Conservation (phyloP, 2,113 vertebrate genomes). For the Mugil cephalus region DNA sequence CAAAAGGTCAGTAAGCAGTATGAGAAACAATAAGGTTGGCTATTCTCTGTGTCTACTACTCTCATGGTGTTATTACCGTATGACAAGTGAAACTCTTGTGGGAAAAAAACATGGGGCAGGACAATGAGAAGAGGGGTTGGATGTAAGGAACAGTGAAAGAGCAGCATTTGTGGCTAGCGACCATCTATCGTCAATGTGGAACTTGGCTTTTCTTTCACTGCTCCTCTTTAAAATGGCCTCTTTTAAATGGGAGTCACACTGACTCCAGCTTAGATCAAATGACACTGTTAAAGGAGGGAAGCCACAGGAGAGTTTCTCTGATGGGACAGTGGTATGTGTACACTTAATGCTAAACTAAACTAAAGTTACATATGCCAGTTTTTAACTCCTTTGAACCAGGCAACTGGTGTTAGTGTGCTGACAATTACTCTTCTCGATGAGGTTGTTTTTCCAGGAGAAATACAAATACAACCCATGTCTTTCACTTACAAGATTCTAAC, state of each 20-base stretch:
- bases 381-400: neutral
- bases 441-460: conserved; percentile 1
- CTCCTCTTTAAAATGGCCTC: conserved; percentile 60
- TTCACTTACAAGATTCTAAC: conserved; percentile 16
- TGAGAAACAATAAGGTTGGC: conserved; percentile 20
- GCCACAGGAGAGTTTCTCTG: conserved; percentile 43
- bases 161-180: conserved; percentile 23
- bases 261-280: conserved; percentile 68
- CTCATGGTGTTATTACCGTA: conserved; percentile 4
- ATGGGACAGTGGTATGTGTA: conserved; percentile 13
- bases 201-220: conserved; percentile 71
- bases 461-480: neutral
- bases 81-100: conserved; percentile 1
- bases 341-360: neutral
- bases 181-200: conserved; percentile 63
- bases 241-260: conserved; percentile 68
- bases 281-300: conserved; percentile 63
- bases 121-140: conserved; percentile 6
- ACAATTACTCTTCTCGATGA: neutral
- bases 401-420: neutral
- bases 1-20: conserved; percentile 5
- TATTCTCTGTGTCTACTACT: neutral
- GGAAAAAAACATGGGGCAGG: neutral
- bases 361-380: no score
- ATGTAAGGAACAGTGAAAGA: conserved; percentile 35